phyloP scores from a whole-genome alignment of 1,140 invertebrate species.

The Nomia melanderi region DNA sequence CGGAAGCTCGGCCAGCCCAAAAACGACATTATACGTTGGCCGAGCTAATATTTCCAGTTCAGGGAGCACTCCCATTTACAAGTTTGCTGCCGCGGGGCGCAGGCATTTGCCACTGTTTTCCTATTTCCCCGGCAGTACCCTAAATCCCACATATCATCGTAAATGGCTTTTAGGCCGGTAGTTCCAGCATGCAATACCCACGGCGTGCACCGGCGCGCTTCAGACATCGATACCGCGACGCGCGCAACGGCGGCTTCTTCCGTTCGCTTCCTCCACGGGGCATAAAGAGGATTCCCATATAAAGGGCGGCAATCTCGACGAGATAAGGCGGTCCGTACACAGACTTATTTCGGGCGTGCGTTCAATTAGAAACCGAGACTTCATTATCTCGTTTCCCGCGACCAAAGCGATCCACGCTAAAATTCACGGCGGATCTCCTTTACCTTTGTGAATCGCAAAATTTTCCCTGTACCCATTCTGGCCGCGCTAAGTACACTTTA shows the following conservation, averaged over 20 bases:
- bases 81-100: background rate
- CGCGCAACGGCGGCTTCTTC: background rate
- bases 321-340: constrained; percentile 38
- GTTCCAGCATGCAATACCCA: constrained; percentile 2
- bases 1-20: background rate
- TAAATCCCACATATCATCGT: background rate
- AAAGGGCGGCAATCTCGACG: constrained; percentile 32
- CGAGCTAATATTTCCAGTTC: background rate
- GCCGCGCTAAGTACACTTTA: too few relatives aligned
- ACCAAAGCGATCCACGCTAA: too few relatives aligned
- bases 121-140: background rate
- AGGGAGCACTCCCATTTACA: background rate
- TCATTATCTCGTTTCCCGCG: background rate
- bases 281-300: constrained; percentile 20
- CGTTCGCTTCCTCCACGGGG: background rate
- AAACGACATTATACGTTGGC: background rate
- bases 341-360: constrained; percentile 30
- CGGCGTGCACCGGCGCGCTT: background rate
- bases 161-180: background rate
- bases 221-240: constrained; percentile 3
- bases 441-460: too few relatives aligned
- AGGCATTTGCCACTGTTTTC: background rate
- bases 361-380: constrained; percentile 40
- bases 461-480: too few relatives aligned
- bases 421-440: too few relatives aligned